These are phyloP conservation scores for Jordanella pulchra DNA, from an alignment of 2,797 vertebrate genomes.

Conservation along the genomic window DNA sequence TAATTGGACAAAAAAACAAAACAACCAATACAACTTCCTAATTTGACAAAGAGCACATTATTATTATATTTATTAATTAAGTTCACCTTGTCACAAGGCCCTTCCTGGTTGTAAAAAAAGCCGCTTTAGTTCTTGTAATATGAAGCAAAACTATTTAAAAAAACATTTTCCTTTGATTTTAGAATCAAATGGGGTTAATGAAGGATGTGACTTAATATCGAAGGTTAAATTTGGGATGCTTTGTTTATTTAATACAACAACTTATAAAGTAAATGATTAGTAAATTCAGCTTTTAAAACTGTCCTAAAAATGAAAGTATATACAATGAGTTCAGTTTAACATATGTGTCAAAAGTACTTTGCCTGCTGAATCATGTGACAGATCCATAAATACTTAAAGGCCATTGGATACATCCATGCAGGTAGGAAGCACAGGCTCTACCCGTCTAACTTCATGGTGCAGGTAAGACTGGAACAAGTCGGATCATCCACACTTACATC, in stretches of 20 bases:
- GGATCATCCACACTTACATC: constrained; percentile 10
- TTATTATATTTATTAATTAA: too few species aligned
- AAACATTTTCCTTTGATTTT: too few species aligned
- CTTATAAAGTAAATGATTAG: background rate
- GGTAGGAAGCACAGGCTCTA: constrained; percentile 24
- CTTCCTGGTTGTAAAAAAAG: too few species aligned
- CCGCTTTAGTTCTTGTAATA: too few species aligned
- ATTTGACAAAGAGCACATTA: too few species aligned
- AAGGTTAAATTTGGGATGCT: background rate
- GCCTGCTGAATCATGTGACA: constrained; percentile 44
- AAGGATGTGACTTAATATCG: background rate
- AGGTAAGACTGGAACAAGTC: constrained; percentile 23
- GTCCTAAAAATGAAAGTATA: background rate
- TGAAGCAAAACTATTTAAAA: too few species aligned
- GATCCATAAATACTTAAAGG: constrained; percentile 77
- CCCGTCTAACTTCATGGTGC: constrained; percentile 28
- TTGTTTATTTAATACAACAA: background rate
- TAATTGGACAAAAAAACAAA: too few species aligned
- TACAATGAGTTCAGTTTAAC: background rate
- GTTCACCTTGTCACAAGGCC: too few species aligned
- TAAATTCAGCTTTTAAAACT: background rate
- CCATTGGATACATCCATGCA: constrained; percentile 56
- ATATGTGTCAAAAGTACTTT: constrained; percentile 24
- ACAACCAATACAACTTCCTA: too few species aligned
- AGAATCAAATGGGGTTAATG: background rate